Percentiles rank a stretch among this genome's conserved stretches.
These are phyloP conservation scores for Phataginus tricuspis DNA, from an alignment of 2,797 vertebrate genomes.

Conservation along the genomic window DNA sequence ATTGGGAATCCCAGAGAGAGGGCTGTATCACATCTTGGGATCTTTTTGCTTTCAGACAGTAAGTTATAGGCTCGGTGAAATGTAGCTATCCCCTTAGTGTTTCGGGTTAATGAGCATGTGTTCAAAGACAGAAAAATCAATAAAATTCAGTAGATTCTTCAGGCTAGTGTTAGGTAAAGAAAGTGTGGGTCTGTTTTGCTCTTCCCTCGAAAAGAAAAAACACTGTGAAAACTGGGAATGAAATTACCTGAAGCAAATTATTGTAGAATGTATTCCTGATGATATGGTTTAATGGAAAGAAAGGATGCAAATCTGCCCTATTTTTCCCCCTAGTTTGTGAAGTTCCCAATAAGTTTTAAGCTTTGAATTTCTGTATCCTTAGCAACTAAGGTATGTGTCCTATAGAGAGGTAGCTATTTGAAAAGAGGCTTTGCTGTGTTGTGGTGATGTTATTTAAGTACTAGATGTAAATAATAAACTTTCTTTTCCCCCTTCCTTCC, in stretches of 20 bases:
- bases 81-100: constrained; percentile 27
- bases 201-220: not conserved
- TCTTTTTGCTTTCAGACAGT: constrained; percentile 61
- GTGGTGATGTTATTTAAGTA: not conserved
- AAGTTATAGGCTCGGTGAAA: constrained; percentile 47
- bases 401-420: not conserved
- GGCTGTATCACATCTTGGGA: not conserved
- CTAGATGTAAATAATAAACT: not conserved
- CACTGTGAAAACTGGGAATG: not conserved
- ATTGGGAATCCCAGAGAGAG: not conserved
- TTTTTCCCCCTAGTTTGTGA: constrained; percentile 28
- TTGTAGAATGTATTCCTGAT: not conserved
- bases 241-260: constrained; percentile 1
- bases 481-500: not conserved
- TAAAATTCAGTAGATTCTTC: constrained; percentile 57
- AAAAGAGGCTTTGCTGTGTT: not conserved
- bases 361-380: not conserved
- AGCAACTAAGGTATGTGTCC: not conserved
- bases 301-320: not conserved
- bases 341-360: constrained; percentile 45
- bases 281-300: not conserved
- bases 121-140: constrained; percentile 70
- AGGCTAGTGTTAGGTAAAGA: not conserved
- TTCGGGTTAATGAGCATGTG: constrained; percentile 73
- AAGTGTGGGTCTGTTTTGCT: constrained; percentile 39